A percentile compares a stretch with the other conserved stretches of the same genome.
phyloP scores from a whole-genome alignment of 2,113 vertebrate species.

The Poecile atricapillus region DNA sequence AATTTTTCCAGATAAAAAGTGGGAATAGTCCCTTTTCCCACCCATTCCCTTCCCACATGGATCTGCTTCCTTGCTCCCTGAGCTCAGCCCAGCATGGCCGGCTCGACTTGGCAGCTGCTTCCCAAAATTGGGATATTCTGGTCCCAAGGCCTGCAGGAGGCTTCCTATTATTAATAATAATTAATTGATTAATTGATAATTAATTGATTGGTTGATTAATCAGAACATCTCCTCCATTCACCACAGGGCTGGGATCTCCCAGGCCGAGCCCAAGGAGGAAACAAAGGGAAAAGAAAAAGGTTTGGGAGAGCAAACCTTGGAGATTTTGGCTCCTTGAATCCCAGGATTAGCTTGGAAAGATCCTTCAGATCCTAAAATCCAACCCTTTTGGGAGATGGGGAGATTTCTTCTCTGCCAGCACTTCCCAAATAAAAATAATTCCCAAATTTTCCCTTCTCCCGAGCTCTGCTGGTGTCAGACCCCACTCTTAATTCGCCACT shows the following conservation, averaged over 20 bases:
- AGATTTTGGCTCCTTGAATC: rapidly evolving
- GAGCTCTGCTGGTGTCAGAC: rapidly evolving
- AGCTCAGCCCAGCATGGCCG: not conserved
- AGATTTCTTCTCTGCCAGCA: not conserved
- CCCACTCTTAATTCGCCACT: not conserved
- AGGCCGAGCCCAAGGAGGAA: not conserved
- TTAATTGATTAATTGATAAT: too few species aligned
- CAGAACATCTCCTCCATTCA: not conserved
- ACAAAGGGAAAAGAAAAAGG: rapidly evolving
- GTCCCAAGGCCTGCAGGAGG: not conserved
- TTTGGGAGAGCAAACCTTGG: not conserved
- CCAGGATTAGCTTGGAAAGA: not conserved
- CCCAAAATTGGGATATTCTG: not conserved
- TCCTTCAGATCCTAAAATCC: not conserved
- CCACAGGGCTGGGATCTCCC: not conserved
- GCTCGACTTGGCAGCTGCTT: not conserved
- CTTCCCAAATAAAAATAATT: not conserved
- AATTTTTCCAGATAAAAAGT: not conserved
- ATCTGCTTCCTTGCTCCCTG: not conserved
- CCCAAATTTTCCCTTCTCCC: not conserved
- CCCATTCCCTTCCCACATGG: not conserved
- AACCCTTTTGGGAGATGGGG: rapidly evolving
- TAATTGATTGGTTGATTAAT: not conserved
- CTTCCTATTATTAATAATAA: too few species aligned
- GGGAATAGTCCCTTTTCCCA: not conserved